These are phyloP conservation scores for Tenthredo livida DNA, from an alignment of 2,888 invertebrate species.

Conservation along the genomic window DNA sequence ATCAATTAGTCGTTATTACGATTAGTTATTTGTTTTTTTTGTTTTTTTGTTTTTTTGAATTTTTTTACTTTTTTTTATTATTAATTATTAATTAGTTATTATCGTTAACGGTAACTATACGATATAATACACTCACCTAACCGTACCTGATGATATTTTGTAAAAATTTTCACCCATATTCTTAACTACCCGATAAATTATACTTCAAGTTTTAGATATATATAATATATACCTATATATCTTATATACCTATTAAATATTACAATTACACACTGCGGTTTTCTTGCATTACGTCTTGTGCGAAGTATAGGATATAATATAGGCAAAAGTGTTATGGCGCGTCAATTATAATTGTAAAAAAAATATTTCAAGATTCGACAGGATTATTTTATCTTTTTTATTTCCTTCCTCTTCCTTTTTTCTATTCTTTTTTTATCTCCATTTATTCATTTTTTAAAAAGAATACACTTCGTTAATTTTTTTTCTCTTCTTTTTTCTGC, in stretches of 20 bases:
- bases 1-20: constrained; percentile 26
- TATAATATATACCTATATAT: not conserved
- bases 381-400: not conserved
- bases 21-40: not conserved
- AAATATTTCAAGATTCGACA: constrained; percentile 18
- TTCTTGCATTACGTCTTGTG: constrained; percentile 15
- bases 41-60: too few species aligned
- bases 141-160: constrained; percentile 70
- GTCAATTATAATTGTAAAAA: not conserved
- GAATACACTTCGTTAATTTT: not conserved
- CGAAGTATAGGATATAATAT: not conserved
- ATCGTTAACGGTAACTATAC: constrained; percentile 71
- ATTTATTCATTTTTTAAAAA: not conserved
- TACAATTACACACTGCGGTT: constrained; percentile 5
- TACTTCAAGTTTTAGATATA: constrained; percentile 10
- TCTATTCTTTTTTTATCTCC: not conserved
- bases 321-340: not conserved
- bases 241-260: not conserved
- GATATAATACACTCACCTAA: constrained; percentile 74
- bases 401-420: not conserved
- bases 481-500: not conserved
- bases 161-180: constrained; percentile 9
- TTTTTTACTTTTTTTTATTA: constrained; percentile 53
- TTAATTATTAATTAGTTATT: constrained; percentile 71
- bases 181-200: constrained; percentile 47